Conservation (phyloP, 2,113 vertebrate species). For the Tringa solitaria region DNA sequence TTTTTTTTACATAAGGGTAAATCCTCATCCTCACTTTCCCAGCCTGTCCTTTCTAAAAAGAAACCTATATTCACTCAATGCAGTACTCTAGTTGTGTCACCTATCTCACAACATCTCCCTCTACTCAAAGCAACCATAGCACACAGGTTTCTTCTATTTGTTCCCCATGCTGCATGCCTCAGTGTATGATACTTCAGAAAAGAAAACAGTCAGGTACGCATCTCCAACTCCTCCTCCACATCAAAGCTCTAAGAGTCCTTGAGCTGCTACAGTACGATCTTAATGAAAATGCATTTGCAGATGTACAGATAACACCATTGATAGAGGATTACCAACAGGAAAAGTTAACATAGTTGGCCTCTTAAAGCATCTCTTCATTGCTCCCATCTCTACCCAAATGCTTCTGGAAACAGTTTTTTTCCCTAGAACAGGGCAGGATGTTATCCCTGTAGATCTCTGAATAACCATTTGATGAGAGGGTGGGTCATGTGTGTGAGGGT, state of each 20-base stretch:
- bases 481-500: not conserved
- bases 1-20: not conserved
- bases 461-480: not conserved
- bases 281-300: not conserved
- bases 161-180: not conserved
- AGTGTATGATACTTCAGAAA: not conserved
- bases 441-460: not conserved
- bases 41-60: not conserved
- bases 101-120: not conserved
- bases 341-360: not conserved
- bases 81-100: not conserved
- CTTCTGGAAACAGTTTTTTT: not conserved
- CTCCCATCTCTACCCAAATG: not conserved
- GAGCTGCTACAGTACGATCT: not conserved
- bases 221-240: not conserved
- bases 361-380: not conserved
- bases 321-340: not conserved
- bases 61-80: not conserved
- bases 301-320: fast-evolving
- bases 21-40: not conserved
- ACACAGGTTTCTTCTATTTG: not conserved
- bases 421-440: not conserved
- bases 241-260: not conserved
- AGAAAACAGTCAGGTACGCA: fast-evolving
- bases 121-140: not conserved